phyloP scores from a whole-genome alignment of 2,797 vertebrate species.

The Myotis pilosus region DNA sequence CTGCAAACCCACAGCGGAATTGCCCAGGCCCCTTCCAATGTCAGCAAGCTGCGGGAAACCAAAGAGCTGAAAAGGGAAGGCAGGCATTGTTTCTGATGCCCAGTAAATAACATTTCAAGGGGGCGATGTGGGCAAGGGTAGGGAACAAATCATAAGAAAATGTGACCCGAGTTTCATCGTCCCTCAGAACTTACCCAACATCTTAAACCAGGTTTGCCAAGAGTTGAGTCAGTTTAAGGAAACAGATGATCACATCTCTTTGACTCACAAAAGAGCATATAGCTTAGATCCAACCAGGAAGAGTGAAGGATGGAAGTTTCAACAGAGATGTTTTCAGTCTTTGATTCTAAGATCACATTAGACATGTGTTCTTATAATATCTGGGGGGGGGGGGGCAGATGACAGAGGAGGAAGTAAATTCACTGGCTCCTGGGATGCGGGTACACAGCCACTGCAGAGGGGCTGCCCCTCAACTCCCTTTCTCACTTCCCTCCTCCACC shows the following conservation, averaged over 20 bases:
- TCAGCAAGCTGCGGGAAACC: not conserved
- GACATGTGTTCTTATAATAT: not conserved
- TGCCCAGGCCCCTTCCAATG: no score
- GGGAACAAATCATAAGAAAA: not conserved
- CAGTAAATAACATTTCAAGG: not conserved
- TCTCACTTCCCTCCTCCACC: not conserved
- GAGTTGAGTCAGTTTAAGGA: not conserved
- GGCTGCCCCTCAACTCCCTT: fast-evolving
- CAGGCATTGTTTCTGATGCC: not conserved
- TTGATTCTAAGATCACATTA: not conserved
- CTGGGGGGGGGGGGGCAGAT: not conserved
- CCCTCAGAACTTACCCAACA: not conserved
- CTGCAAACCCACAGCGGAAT: not conserved
- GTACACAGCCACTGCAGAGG: fast-evolving
- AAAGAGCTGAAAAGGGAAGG: not conserved
- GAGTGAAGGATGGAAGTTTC: not conserved
- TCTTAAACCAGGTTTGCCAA: not conserved
- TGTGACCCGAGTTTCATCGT: not conserved
- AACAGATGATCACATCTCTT: not conserved
- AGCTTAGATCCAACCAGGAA: not conserved
- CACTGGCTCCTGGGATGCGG: no score
- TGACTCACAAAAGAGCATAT: not conserved
- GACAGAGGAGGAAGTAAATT: not conserved
- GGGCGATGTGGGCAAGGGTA: not conserved
- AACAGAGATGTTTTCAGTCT: not conserved